Percentiles rank a stretch among this genome's conserved stretches.
These are phyloP conservation scores for Epizoanthus ramosus DNA, from an alignment of 92 coral and sea anemone species.

Conservation along the genomic window DNA sequence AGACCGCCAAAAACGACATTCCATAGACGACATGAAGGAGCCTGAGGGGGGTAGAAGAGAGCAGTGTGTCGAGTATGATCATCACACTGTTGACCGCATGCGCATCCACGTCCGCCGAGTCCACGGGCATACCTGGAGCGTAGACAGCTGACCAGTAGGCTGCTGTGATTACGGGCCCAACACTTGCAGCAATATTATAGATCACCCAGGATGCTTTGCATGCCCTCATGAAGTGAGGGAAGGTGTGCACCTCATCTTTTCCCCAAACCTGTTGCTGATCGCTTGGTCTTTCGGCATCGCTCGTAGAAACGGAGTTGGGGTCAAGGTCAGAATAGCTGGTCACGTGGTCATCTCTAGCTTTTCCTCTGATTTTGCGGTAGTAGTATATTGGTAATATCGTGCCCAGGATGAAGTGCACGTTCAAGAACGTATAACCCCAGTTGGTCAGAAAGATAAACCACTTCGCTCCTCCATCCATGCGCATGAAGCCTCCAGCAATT, in stretches of 20 bases:
- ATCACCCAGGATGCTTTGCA: conserved; percentile 78
- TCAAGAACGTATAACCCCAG: conserved; percentile 75
- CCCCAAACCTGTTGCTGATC: conserved; percentile 20
- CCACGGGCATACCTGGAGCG: conserved; percentile 53
- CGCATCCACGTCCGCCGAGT: conserved; percentile 64
- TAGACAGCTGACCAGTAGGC: conserved; percentile 73
- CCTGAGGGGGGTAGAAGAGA: conserved; percentile 67
- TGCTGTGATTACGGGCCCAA: conserved; percentile 70
- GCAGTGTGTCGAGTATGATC: conserved; percentile 60
- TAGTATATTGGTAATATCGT: conserved; percentile 59
- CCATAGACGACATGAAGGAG: conserved; percentile 69
- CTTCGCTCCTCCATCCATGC: conserved; percentile 46
- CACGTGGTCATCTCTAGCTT: conserved; percentile 1
- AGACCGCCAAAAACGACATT: conserved; percentile 45
- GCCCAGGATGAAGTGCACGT: conserved; percentile 69
- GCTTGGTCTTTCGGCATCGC: conserved; percentile 1
- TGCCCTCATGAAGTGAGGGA: conserved; percentile 43
- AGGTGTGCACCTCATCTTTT: conserved; percentile 28
- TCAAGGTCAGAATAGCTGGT: conserved; percentile 32
- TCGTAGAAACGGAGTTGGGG: conserved; percentile 1
- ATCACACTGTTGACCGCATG: conserved; percentile 74
- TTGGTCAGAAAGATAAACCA: conserved; percentile 85
- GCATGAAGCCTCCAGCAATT: conserved; percentile 57
- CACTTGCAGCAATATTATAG: conserved; percentile 62
- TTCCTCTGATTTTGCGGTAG: conserved; percentile 20